Evolutionary conservation across 2,888 invertebrate genomes (phyloP), one percentile per base, ranked within the genome.

Genomic region (Oscheius onirici): DNA sequence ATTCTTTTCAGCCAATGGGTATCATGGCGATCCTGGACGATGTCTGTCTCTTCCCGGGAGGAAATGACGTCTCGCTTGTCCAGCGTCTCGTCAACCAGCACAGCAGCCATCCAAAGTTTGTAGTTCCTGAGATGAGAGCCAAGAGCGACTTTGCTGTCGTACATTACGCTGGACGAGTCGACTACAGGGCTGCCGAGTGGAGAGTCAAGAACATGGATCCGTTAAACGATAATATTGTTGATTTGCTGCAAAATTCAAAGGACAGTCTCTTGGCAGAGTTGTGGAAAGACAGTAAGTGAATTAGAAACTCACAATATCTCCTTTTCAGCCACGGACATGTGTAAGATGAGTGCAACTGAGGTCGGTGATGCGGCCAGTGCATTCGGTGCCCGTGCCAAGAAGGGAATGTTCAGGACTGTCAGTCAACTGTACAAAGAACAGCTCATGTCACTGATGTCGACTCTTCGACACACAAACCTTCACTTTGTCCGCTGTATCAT

Each of bases 191-290:
- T 0, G 92, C 92, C 52, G 93, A 95, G 88, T 99, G 99, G 99
- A 90, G 99, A 76, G 95, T 97, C 94, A 99, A 99, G 91, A 99
- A 99, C 89, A 99, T 99, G 99, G 99, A 99, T 88, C 99, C 99
- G 0, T 91, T 99, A 78, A 99, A 99, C 89, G 99, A 99, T 89
- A 99, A 99, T 88, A 94, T 99, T 22, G 97, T 99, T 0, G 94
- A 94, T 3, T 91, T 97, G 24, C 90, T 99, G 72, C 97, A 99
- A 90, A 91, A 91, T 10, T 95, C 97, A 0, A 93, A 94, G 87
- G 96, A 97, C 91, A 93, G 94, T 5, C 95, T 97, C 89, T 93
- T 97, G 72, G 93, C 93, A 77, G 93, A 94, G 88, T 97, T 99
- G 85, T 99, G 99, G 99, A 99, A 99, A 90, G 97, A 99, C 89